A percentile compares a stretch with the other conserved stretches of the same genome.
Conservation (phyloP, 2,888 invertebrate species). For the Sclerodermus sp. region DNA sequence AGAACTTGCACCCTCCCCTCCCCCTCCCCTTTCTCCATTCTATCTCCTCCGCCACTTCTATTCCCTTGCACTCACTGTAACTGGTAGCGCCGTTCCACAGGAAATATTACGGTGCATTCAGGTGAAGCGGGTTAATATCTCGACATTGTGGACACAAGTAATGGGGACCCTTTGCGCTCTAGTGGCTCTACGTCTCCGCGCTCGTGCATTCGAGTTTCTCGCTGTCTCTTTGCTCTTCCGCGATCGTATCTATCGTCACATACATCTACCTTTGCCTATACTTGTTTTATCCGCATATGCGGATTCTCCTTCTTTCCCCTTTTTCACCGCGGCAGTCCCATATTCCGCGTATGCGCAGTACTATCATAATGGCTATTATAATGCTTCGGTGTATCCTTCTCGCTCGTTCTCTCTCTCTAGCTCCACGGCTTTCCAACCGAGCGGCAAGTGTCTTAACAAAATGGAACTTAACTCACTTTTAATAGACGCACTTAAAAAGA, state of each 20-base stretch:
- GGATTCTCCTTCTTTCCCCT: too few species aligned
- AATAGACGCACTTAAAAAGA: too few species aligned
- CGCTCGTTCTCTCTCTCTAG: too few species aligned
- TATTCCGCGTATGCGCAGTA: too few species aligned
- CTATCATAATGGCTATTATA: too few species aligned
- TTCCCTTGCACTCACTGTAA: not conserved
- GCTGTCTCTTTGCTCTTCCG: constrained; percentile 1
- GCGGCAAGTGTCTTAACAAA: too few species aligned
- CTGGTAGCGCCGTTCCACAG: not conserved
- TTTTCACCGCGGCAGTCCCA: too few species aligned
- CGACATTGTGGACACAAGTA: constrained; percentile 53
- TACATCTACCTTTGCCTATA: too few species aligned
- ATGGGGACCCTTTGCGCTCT: constrained; percentile 41
- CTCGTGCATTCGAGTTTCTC: constrained; percentile 22
- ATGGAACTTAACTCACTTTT: too few species aligned
- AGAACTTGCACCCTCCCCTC: constrained; percentile 9
- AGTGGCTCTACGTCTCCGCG: constrained; percentile 27
- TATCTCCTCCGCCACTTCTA: constrained; percentile 13
- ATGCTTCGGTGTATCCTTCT: too few species aligned
- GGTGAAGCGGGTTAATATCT: constrained; percentile 51
- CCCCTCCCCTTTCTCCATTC: constrained; percentile 15
- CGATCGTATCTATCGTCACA: constrained; percentile 17
- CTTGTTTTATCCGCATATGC: too few species aligned
- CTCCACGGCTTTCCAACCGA: too few species aligned
- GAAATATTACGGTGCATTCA: constrained; percentile 27